Conservation (phyloP, 2,113 vertebrate genomes). For the Rhineura floridana region DNA sequence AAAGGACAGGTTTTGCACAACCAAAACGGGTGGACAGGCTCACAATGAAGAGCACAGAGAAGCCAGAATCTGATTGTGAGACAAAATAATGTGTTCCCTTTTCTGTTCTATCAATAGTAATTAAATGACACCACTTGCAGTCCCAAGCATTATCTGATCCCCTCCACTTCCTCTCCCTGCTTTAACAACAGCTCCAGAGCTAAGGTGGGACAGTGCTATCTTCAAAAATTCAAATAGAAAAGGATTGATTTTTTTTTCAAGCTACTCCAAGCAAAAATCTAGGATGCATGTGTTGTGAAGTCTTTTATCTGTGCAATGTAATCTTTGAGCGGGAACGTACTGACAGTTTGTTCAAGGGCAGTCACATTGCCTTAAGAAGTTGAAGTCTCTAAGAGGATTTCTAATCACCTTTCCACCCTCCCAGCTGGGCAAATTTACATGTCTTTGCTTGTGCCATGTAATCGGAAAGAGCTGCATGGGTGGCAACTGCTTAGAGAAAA, state of each 20-base stretch:
- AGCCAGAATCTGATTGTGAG: not conserved
- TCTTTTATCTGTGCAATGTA: conserved; percentile 63
- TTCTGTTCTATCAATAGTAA: conserved; percentile 49
- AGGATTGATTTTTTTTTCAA: conserved; percentile 48
- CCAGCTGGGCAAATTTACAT: conserved; percentile 33
- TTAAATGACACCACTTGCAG: conserved; percentile 35
- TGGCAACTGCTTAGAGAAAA: conserved; percentile 35
- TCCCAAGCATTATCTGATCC: conserved; percentile 32
- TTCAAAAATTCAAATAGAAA: conserved; percentile 53
- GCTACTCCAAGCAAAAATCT: conserved; percentile 39
- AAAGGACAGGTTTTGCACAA: not conserved
- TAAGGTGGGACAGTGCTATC: conserved; percentile 26
- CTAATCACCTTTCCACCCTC: conserved; percentile 48
- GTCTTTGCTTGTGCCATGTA: conserved; percentile 25
- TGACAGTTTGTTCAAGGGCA: conserved; percentile 61
- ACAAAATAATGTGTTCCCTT: not conserved
- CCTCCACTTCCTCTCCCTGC: conserved; percentile 43
- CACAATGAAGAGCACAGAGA: not conserved
- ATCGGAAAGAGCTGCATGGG: conserved; percentile 8
- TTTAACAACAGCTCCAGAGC: conserved; percentile 27
- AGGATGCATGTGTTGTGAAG: conserved; percentile 31
- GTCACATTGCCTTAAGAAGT: conserved; percentile 49
- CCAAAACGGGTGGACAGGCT: not conserved
- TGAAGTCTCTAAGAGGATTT: conserved; percentile 47
- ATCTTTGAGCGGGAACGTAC: conserved; percentile 48